Evolutionary conservation across 2,797 vertebrate species (phyloP), one percentile per base, ranked within the genome.

Genomic region (Graptemys geographica): DNA sequence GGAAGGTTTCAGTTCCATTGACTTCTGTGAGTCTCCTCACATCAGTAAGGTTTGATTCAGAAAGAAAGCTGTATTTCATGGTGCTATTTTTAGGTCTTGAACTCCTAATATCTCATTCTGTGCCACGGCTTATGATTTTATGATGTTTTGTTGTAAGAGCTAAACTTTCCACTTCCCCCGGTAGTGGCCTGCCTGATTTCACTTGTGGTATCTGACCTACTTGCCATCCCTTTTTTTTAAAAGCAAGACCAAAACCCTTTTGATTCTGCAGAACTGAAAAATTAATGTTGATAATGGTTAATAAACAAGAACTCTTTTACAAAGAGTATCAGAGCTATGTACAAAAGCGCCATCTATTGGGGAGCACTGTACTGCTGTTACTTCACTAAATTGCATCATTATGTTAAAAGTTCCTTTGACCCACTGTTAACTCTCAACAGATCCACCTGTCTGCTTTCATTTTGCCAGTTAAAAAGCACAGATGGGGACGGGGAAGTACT

Each of bases 151-250:
- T 11, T 72, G 5, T 55, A 82, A 79, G 18, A 15, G 11, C 53
- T 74, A 57, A 93, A 74, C 89, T 51, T 44, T 59, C 11, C 41
- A 16, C 12, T 96, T 27, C 56, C 87, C 11, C 27, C 15, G 80
- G 80, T 74, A 81, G 41, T 8, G 5, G 41, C 0, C 0, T 92
- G 52, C 37, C 72, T 95, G 23, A 44, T 79, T 69, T 56, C 84
- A 76, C 44, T 89, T 37, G 10, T 92, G 44, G 2, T 88, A 49
- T 89, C 92, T 81, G 74, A 90, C 79, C n/a, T 62, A 21, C 51
- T 87, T 93, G 49, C 74, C 81, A 53, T 5, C 2, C 21, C 92
- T 93, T 53, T 7, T 6, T 6, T 52, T 5, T 80, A 25, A n/a
- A 87, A 55, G 19, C 65, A 84, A 57, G 74, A 52, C 37, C 69